Conservation (phyloP, 1,140 invertebrate genomes). For the Oscheius sp. region DNA sequence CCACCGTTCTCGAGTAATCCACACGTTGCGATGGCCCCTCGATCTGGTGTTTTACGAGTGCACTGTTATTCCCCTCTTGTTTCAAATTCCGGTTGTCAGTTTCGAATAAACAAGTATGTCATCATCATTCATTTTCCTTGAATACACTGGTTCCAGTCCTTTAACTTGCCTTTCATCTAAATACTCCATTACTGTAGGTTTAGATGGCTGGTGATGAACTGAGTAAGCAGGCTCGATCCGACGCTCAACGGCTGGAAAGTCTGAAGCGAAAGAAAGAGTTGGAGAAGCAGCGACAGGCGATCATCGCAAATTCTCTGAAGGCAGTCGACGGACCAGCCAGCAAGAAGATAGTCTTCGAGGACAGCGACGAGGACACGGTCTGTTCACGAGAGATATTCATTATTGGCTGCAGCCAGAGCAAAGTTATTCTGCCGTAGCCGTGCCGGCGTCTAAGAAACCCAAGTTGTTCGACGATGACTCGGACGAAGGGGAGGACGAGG, state of each 20-base stretch:
- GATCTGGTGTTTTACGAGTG: background rate
- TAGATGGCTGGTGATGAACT: too few species aligned
- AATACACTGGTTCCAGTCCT: too few species aligned
- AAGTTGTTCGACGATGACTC: conserved; percentile 22
- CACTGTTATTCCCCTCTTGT: too few species aligned
- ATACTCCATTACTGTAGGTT: too few species aligned
- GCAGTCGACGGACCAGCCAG: background rate
- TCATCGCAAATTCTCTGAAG: background rate
- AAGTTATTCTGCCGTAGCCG: too few species aligned
- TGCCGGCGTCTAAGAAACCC: background rate
- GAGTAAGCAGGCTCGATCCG: background rate
- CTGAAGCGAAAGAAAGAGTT: background rate
- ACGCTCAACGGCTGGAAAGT: background rate
- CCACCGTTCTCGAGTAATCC: background rate
- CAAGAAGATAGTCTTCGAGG: conserved; percentile 13
- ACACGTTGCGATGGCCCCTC: background rate
- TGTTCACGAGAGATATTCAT: background rate
- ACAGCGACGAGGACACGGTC: background rate
- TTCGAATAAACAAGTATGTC: too few species aligned
- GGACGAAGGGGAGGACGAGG: background rate
- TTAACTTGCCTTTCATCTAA: too few species aligned
- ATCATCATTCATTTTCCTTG: too few species aligned
- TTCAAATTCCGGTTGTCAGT: too few species aligned
- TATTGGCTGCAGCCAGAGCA: too few species aligned
- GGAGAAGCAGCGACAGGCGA: background rate